These are phyloP conservation scores for Sebastes flavidus DNA, from an alignment of 2,797 vertebrate genomes.

Conservation along the genomic window DNA sequence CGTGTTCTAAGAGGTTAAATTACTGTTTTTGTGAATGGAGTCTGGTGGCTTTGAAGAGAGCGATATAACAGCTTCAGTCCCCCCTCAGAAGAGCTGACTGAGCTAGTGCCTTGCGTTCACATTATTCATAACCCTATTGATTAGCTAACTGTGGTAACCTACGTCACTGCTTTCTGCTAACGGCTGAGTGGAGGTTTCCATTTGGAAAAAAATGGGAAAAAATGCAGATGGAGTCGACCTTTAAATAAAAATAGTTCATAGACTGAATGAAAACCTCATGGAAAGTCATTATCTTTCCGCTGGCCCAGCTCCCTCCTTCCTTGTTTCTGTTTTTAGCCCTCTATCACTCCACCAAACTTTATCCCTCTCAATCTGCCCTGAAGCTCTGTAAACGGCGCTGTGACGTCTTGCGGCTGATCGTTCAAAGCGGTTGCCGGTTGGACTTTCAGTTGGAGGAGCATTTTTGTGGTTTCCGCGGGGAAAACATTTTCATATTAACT, in stretches of 20 bases:
- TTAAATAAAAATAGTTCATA: background rate
- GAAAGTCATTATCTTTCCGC: conserved; percentile 16
- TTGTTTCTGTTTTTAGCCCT: conserved; percentile 34
- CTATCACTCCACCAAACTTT: no score
- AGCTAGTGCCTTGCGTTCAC: no score
- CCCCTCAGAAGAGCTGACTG: no score
- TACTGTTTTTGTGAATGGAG: background rate
- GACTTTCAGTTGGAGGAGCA: conserved; percentile 42
- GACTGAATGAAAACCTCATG: conserved; percentile 20
- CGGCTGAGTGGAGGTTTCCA: no score
- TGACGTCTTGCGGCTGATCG: conserved; percentile 58
- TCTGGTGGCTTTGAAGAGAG: background rate
- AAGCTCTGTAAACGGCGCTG: conserved; percentile 16
- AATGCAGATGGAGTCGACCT: no score
- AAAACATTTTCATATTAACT: conserved; percentile 66
- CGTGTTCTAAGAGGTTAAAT: background rate
- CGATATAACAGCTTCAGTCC: no score
- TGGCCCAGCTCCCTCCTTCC: background rate
- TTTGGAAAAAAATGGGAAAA: no score
- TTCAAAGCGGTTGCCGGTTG: conserved; percentile 46
- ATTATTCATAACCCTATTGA: no score
- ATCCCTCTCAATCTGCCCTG: conserved; percentile 19
- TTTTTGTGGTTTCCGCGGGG: conserved; percentile 59
- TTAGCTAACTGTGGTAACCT: no score
- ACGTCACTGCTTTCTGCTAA: background rate